Conservation (phyloP, 2,113 vertebrate species). For the Danio rerio region DNA sequence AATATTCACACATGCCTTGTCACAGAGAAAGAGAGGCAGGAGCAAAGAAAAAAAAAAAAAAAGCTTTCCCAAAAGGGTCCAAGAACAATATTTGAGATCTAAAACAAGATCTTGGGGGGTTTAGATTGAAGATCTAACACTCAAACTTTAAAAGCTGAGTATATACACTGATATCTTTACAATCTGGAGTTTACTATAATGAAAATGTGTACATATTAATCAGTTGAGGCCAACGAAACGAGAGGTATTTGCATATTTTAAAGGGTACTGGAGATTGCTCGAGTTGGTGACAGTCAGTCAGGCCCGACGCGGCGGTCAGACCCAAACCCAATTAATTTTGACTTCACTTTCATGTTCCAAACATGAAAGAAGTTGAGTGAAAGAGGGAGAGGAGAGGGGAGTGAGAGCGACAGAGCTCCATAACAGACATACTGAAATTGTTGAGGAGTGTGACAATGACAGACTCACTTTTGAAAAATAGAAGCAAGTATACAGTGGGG, state of each 20-base stretch:
- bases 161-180: background rate
- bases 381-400: background rate
- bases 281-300: slow-evolving; percentile 19
- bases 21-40: background rate
- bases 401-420: background rate
- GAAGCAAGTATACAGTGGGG: no score
- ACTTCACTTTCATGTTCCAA: slow-evolving; percentile 45
- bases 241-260: slow-evolving; percentile 28
- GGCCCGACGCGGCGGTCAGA: background rate
- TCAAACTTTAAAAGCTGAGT: no score
- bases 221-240: background rate
- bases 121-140: background rate
- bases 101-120: background rate
- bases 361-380: slow-evolving; percentile 37
- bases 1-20: slow-evolving; percentile 20
- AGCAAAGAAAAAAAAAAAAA: no score
- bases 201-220: background rate
- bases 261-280: slow-evolving; percentile 1
- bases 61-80: no score
- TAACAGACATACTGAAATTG: slow-evolving; percentile 15
- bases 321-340: slow-evolving; percentile 32
- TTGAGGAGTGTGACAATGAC: background rate
- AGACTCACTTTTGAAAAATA: background rate
- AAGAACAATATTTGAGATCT: background rate
- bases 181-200: background rate